These are phyloP conservation scores for Leptinotarsa undecemlineata DNA, from an alignment of 1,140 invertebrate species.

Conservation along the genomic window DNA sequence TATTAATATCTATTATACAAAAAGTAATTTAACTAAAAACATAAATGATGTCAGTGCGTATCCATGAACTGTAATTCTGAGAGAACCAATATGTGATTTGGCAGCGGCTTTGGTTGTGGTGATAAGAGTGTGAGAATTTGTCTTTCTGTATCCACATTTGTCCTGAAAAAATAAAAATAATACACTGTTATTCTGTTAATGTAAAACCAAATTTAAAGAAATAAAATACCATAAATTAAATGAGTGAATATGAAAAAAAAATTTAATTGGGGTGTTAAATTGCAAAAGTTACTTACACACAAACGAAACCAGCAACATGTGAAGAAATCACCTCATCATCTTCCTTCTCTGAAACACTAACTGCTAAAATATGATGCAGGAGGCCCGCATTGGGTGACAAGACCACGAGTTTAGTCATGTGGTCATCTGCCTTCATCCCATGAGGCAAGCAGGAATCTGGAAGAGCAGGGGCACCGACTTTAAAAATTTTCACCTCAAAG, in stretches of 20 bases:
- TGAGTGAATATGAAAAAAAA: conserved; percentile 27
- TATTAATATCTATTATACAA: no score
- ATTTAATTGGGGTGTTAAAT: no score
- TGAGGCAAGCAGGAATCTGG: conserved; percentile 94
- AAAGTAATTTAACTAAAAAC: no score
- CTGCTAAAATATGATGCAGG: conserved; percentile 85
- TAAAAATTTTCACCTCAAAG: conserved; percentile 86
- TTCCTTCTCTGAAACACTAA: conserved; percentile 79
- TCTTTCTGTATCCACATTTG: conserved; percentile 85
- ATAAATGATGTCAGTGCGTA: conserved; percentile 61
- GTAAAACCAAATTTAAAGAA: no score
- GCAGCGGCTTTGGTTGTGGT: conserved; percentile 85
- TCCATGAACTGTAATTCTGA: conserved; percentile 91
- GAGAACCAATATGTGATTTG: conserved; percentile 77
- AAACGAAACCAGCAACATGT: conserved; percentile 91
- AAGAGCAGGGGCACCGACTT: conserved; percentile 90
- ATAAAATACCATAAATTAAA: background rate
- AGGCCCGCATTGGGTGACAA: conserved; percentile 76
- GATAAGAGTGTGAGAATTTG: conserved; percentile 87
- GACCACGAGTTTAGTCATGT: conserved; percentile 86
- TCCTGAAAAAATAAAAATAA: conserved; percentile 63
- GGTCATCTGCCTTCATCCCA: conserved; percentile 92
- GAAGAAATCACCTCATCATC: conserved; percentile 83
- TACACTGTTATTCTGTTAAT: no score
- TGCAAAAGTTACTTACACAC: conserved; percentile 76